Evolutionary conservation across 2,113 vertebrate genomes (phyloP).

Genomic region (Neofelis nebulosa): DNA sequence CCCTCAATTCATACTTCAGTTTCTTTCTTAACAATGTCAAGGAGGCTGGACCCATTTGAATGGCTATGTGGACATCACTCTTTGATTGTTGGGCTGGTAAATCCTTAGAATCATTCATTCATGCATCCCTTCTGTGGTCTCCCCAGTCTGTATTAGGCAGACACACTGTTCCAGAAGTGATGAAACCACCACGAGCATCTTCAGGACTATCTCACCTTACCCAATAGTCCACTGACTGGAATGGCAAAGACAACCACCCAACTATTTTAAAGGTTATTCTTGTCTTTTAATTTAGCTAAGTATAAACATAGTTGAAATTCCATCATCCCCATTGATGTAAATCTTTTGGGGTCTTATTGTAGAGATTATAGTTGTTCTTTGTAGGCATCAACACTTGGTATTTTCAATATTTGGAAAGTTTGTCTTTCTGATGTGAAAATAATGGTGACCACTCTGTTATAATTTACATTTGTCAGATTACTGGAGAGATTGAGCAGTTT

Average conservation of each 20-base stretch:
- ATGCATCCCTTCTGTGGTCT: neutral
- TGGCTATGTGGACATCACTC: neutral
- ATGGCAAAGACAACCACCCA: neutral
- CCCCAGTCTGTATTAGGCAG: neutral
- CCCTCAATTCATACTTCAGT: neutral
- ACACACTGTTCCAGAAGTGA: neutral
- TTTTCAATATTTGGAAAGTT: neutral
- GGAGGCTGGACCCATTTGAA: neutral
- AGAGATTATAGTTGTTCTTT: neutral
- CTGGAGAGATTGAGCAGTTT: neutral
- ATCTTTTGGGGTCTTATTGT: neutral
- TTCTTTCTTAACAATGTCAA: neutral
- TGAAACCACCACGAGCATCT: neutral
- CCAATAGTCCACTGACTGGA: neutral
- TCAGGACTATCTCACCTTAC: neutral
- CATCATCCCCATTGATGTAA: neutral
- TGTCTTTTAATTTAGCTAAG: neutral
- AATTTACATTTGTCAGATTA: conserved; percentile 5
- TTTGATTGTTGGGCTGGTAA: neutral
- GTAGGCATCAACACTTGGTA: neutral
- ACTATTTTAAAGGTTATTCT: neutral
- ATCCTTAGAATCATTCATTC: neutral
- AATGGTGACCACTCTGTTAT: neutral
- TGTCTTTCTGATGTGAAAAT: neutral
- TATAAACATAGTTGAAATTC: neutral